Evolutionary conservation across 2,113 vertebrate species (phyloP).

Genomic region (Nyctibius bracteatus): DNA sequence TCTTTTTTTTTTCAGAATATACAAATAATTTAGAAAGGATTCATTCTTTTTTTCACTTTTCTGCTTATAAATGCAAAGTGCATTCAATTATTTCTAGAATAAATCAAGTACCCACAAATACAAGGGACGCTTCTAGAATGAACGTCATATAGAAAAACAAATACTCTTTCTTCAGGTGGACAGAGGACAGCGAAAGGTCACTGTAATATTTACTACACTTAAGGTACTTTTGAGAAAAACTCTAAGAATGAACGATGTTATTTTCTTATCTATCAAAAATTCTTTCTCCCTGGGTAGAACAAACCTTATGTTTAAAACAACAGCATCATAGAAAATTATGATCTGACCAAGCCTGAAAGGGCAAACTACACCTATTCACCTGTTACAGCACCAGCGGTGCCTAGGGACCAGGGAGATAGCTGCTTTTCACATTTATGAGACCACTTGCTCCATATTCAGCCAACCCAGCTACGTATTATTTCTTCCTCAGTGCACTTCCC

Average conservation of each 20-base stretch:
- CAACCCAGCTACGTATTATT: background rate
- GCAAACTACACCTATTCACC: background rate
- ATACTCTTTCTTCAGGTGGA: background rate
- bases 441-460: background rate
- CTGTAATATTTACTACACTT: background rate
- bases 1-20: background rate
- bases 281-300: background rate
- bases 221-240: background rate
- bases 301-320: conserved; percentile 45
- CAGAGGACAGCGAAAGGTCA: background rate
- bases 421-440: background rate
- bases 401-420: background rate
- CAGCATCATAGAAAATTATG: background rate
- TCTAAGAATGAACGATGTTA: background rate
- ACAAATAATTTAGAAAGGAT: background rate
- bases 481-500: background rate
- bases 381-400: background rate
- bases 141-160: background rate
- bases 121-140: background rate
- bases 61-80: background rate
- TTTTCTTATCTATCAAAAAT: background rate
- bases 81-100: background rate
- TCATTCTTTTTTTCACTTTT: background rate
- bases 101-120: background rate
- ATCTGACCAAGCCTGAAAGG: background rate